Evolutionary conservation across 2,113 vertebrate genomes (phyloP).

Genomic region (Gymnocephalus cernua): DNA sequence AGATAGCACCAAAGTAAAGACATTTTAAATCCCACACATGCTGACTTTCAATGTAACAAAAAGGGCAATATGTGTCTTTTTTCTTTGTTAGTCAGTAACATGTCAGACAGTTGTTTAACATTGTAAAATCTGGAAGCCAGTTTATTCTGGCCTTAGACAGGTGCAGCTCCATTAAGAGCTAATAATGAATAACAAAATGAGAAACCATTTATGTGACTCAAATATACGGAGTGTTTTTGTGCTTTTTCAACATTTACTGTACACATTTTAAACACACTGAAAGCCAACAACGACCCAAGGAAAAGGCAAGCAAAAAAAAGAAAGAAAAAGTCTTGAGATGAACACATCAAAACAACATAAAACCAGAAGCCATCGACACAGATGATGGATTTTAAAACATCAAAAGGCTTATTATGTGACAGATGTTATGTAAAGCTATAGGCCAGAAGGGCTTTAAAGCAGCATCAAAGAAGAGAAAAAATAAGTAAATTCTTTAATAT

Average conservation of each 20-base stretch:
- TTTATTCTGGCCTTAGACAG: not conserved
- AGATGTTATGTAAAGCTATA: not conserved
- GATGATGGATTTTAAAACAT: constrained; percentile 22
- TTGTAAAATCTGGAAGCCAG: not conserved
- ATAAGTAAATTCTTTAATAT: not conserved
- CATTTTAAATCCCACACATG: not conserved
- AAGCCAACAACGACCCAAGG: not conserved
- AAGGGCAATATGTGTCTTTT: not conserved
- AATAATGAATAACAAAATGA: not conserved
- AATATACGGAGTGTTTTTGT: not conserved
- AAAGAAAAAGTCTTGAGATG: not conserved
- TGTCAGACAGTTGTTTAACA: not conserved
- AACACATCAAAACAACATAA: not conserved
- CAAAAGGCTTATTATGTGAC: not conserved
- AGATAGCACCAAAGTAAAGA: constrained; percentile 4
- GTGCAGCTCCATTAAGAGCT: not conserved
- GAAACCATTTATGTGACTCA: not conserved
- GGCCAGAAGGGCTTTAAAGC: not conserved
- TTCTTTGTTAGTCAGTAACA: not conserved
- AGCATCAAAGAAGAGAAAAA: constrained; percentile 2
- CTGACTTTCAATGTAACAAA: not conserved
- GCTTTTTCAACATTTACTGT: not conserved
- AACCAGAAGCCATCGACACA: constrained; percentile 4
- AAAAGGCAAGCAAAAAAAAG: not conserved
- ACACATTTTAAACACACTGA: not conserved